Percentiles rank a stretch among this genome's conserved stretches.
Evolutionary conservation across 2,888 invertebrate species (phyloP).

Genomic region (Heliconius cydno): DNA sequence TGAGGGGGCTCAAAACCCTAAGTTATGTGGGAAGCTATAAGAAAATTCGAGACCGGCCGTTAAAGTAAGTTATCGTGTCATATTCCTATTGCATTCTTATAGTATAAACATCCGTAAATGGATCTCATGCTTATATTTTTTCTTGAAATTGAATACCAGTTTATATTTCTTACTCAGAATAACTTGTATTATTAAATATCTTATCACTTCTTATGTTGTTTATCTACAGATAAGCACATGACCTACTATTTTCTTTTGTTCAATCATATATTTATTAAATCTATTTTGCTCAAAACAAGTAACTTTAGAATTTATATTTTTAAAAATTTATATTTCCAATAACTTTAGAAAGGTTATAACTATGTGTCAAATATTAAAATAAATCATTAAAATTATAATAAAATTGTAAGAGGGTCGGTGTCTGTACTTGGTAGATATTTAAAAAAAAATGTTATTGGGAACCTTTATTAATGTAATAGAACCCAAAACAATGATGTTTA

Average conservation of each 20-base stretch:
- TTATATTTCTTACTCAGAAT: background rate
- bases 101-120: constrained; percentile 30
- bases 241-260: background rate
- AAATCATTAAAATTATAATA: too few species aligned
- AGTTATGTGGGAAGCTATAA: constrained; percentile 74
- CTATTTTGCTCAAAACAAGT: too few species aligned
- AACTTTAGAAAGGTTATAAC: background rate
- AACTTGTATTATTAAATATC: background rate
- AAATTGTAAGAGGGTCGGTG: too few species aligned
- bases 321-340: background rate
- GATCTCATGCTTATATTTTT: background rate
- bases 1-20: constrained; percentile 67
- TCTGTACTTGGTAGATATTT: too few species aligned
- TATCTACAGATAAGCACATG: constrained; percentile 21
- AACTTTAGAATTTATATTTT: background rate
- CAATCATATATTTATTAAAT: background rate
- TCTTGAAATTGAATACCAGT: background rate
- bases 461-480: too few species aligned
- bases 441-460: too few species aligned
- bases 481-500: too few species aligned
- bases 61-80: constrained; percentile 63
- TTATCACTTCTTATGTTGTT: constrained; percentile 15
- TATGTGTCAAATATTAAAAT: background rate
- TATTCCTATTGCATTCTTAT: background rate
- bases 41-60: constrained; percentile 67